Base-by-base conservation (phyloP, 2,113 vertebrate species). In the Delphinus delphis region DNA sequence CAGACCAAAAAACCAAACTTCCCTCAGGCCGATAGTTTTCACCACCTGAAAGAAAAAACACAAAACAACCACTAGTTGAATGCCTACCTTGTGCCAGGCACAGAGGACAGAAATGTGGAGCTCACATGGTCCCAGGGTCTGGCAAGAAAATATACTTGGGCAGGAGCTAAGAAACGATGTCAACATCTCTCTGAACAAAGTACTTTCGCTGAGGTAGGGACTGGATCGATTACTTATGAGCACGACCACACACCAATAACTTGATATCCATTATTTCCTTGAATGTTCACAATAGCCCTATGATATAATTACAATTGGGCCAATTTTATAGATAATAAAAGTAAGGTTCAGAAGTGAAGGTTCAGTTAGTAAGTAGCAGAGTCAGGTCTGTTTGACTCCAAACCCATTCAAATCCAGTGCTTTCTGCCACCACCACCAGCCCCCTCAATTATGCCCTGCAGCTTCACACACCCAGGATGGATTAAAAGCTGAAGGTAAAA, bases 1-100 rank as follows among this genome's bases (percentile, higher is more conserved):
- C 90, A 99, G 99, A 79, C 99, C 99, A 96, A 99, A 99, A 98
- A 99, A 99, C 99, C 99, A 99, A 88, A 99, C 99, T 98, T 99
- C 99, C 96, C 99, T 98, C 67, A 99, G 98, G 38, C 99, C 99
- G 47, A 99, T 99, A 60, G 99, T 99, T 98, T 99, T 99, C 97
- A 99, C 99, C 58, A 99, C 99, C 99, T 99, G 90, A 53, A 96
- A 97, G 26, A 94, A 2, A 96, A 96, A 94, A 93, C 18, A 96
- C 21, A 93, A 85, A 96, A 63, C 13, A 50, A 60, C 20, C 25
- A 93, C 3, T 65, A 3, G 76, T 85, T 93, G 36, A 96, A 91
- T 88, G 67, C 17, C 74, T 94, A 90, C n/a, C 26, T 28, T 84
- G 25, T 95, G 80, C 25, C 77, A 95, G 53, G 26, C 18, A 95